Percentiles rank a stretch among this genome's conserved stretches.
These are phyloP conservation scores for Sebastes nivosus DNA, from an alignment of 2,797 vertebrate genomes.

Conservation along the genomic window DNA sequence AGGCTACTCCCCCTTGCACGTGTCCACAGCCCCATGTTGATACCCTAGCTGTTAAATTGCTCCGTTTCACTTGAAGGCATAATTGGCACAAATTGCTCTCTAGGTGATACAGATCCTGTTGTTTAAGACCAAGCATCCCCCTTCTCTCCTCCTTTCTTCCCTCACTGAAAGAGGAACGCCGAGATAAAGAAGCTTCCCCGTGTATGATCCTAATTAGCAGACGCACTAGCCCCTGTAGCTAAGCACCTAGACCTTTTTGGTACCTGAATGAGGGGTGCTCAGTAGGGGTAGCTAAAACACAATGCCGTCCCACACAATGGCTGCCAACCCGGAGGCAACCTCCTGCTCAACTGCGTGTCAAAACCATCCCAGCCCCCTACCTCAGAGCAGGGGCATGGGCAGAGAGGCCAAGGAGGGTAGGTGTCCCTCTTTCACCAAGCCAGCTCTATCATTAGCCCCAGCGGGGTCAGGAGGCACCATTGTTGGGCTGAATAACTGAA, in stretches of 20 bases:
- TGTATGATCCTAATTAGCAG: conserved; percentile 82
- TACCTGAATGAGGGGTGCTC: conserved; percentile 82
- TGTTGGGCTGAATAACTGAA: conserved; percentile 80
- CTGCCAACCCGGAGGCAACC: conserved; percentile 74
- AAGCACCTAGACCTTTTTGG: conserved; percentile 81
- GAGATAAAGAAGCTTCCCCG: conserved; percentile 75
- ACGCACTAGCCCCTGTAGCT: conserved; percentile 78
- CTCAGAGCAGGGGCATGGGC: conserved; percentile 70
- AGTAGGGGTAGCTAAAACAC: conserved; percentile 78
- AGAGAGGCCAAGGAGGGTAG: conserved; percentile 75
- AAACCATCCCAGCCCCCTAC: conserved; percentile 74
- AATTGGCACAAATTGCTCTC: conserved; percentile 88
- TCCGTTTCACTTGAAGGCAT: conserved; percentile 85
- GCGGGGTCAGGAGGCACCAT: conserved; percentile 80
- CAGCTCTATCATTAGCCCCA: conserved; percentile 81
- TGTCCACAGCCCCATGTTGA: conserved; percentile 85
- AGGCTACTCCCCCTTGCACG: conserved; percentile 81
- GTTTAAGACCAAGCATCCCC: conserved; percentile 84
- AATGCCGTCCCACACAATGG: conserved; percentile 73
- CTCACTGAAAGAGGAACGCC: conserved; percentile 67
- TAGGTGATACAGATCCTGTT: conserved; percentile 87
- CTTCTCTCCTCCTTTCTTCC: conserved; percentile 68
- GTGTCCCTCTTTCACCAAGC: conserved; percentile 78
- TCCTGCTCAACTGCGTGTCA: conserved; percentile 71
- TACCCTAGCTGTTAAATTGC: conserved; percentile 87